Percentiles rank a stretch among this genome's conserved stretches.
Conservation (phyloP, 2,888 invertebrate species). For the Ectemnius lituratus region DNA sequence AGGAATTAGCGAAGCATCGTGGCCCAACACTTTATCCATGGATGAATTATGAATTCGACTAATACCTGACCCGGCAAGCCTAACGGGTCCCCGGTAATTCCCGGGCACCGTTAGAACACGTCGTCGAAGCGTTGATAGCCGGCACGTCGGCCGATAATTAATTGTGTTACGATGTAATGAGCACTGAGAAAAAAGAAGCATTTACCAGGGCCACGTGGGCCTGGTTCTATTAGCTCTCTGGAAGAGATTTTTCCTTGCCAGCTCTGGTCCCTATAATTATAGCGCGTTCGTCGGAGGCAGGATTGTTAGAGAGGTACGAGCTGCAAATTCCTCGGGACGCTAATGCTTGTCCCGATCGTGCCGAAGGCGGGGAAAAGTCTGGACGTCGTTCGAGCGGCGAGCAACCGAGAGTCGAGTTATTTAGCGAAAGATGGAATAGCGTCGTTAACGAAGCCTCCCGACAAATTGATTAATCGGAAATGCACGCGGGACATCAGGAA, state of each 20-base stretch:
- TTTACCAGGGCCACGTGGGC: background rate
- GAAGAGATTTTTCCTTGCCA: background rate
- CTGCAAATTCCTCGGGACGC: background rate
- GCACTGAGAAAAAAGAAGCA: background rate
- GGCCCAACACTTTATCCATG: constrained; percentile 15
- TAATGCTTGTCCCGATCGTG: background rate
- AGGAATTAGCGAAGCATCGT: constrained; percentile 21
- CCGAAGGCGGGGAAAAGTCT: background rate
- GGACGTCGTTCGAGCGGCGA: background rate
- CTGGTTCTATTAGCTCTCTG: background rate
- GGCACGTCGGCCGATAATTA: constrained; percentile 37
- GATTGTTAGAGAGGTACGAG: too few relatives aligned
- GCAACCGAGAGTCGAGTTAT: constrained; percentile 20
- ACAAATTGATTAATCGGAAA: constrained; percentile 50
- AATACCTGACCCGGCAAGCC: constrained; percentile 16
- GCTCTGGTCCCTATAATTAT: constrained; percentile 1
- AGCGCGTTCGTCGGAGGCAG: too few relatives aligned
- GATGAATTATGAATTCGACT: constrained; percentile 25
- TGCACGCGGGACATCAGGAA: constrained; percentile 21
- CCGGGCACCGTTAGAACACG: constrained; percentile 34
- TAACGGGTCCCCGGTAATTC: constrained; percentile 45
- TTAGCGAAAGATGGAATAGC: background rate
- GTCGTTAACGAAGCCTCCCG: constrained; percentile 40
- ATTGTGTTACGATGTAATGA: constrained; percentile 28
- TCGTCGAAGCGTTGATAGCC: constrained; percentile 28